phyloP scores from a whole-genome alignment of 2,797 vertebrate species.

The Lepidocolaptes lacrymiger region DNA sequence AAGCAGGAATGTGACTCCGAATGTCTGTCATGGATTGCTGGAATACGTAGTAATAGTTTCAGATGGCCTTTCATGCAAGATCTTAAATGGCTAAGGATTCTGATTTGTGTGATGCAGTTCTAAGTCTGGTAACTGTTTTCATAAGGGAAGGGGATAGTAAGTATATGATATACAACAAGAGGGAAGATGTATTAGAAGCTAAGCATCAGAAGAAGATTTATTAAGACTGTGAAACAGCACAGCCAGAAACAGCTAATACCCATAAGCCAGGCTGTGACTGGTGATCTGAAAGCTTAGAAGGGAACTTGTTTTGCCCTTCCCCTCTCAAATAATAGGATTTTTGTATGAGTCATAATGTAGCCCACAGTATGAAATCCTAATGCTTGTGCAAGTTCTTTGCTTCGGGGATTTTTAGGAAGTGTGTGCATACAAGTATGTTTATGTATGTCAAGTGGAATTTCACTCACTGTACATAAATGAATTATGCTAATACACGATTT shows the following conservation, averaged over 20 bases:
- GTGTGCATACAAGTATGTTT: neutral
- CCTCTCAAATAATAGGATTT: neutral
- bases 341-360: neutral
- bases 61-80: neutral
- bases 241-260: neutral
- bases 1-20: neutral
- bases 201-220: neutral
- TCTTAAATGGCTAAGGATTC: neutral
- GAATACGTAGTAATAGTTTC: neutral
- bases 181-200: neutral
- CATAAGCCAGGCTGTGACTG: neutral
- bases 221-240: neutral
- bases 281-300: neutral
- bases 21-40: neutral
- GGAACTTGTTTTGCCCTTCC: neutral
- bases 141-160: neutral
- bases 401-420: neutral
- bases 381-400: neutral
- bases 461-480: neutral
- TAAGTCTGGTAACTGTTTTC: neutral
- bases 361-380: neutral
- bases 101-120: neutral
- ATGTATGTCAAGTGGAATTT: constrained; percentile 18
- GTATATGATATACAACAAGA: neutral
- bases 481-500: constrained; percentile 10